Base-by-base conservation (phyloP, 1,140 invertebrate species). In the Pteromalus puparum region DNA sequence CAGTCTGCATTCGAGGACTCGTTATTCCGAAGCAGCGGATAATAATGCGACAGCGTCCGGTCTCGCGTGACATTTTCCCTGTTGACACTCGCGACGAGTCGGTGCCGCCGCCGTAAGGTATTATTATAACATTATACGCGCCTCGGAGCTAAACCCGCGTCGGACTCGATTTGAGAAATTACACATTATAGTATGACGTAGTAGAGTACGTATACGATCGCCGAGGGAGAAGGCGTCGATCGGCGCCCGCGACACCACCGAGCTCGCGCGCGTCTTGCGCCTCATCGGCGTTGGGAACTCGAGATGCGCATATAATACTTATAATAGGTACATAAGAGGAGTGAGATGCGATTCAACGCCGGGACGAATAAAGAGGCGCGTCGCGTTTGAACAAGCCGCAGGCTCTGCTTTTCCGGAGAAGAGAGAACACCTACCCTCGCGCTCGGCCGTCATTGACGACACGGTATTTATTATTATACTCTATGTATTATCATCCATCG, bases 1-100 rank as follows among this genome's bases (percentile, higher is more conserved):
- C 61, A 24, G 13, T 15, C 78, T 70, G 83, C 72, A 81, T 84
- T 84, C 78, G 78, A 84, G 83, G 83, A 15, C 4, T 21, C 38
- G 42, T 7, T 3, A 24, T 10, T 24, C 9, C n/a, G 38, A 48
- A 34, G 30, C 28, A n/a, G 38, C 6, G 10, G 10, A 2, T 42
- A 42, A 42, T 42, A 42, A 42, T 10, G 38, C 38, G 38, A 42
- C 38, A 42, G 38, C 38, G 38, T 10, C 38, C 38, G 38, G 38
- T n/a, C 53, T 61, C 53, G 21, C 67, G 24, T 30, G 26, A 70
- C 26, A 70, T 30, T 70, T 70, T 70, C 26, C 10, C 67, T 28
- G 67, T 70, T 70, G 26, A 70, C 67, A 18, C 26, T 70, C 67
- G 67, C 67, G 67, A 30, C 24, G 67, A 26, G 24, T 30, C 24